A percentile compares a stretch with the other conserved stretches of the same genome.
phyloP scores from a whole-genome alignment of 2,797 vertebrate genomes.

The Spondyliosoma cantharus region DNA sequence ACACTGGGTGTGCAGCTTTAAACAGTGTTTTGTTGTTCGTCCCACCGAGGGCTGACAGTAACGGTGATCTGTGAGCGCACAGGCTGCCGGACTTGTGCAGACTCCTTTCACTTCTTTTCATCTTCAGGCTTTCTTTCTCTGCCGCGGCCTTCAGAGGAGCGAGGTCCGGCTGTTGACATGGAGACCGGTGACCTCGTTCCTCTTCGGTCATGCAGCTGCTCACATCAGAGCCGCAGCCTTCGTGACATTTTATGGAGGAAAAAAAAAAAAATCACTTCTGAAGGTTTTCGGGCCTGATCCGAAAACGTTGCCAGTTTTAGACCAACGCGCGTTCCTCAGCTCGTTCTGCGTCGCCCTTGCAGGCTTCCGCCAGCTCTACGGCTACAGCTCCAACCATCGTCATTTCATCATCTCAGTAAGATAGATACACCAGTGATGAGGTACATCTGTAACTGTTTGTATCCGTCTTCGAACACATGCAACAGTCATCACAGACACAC shows the following conservation, averaged over 20 bases:
- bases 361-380: too few species aligned
- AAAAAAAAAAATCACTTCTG: conserved; percentile 12
- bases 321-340: too few species aligned
- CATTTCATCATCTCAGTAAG: too few species aligned
- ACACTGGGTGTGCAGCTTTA: conserved; percentile 14
- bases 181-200: conserved; percentile 41
- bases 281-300: conserved; percentile 10
- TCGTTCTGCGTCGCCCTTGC: too few species aligned
- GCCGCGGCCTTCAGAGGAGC: conserved; percentile 5
- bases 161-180: conserved; percentile 26
- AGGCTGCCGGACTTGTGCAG: neutral
- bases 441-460: neutral
- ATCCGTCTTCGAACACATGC: conserved; percentile 4
- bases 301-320: too few species aligned
- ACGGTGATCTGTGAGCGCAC: conserved; percentile 1
- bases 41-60: conserved; percentile 14
- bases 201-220: conserved; percentile 22
- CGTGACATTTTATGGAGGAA: conserved; percentile 10
- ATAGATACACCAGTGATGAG: neutral
- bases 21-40: conserved; percentile 19
- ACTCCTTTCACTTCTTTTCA: neutral
- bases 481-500: conserved; percentile 16
- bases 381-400: too few species aligned
- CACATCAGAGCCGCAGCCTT: conserved; percentile 21
- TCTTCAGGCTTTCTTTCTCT: conserved; percentile 17